A percentile compares a stretch with the other conserved stretches of the same genome.
Evolutionary conservation across 2,888 invertebrate species (phyloP).

Genomic region (Acleris holmiana): DNA sequence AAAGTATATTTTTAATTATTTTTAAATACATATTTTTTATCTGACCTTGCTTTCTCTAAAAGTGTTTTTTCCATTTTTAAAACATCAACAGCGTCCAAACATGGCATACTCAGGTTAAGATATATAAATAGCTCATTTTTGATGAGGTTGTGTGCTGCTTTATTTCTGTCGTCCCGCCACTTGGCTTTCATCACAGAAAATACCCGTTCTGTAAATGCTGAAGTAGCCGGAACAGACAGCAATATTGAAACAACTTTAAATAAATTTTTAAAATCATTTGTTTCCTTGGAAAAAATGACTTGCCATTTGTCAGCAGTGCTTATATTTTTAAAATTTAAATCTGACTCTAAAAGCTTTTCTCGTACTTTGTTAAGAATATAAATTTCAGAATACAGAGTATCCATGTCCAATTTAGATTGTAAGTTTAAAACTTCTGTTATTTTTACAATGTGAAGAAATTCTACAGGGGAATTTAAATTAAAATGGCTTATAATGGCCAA

Average conservation of each 20-base stretch:
- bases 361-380: neutral
- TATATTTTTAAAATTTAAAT: neutral
- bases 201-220: constrained; percentile 1
- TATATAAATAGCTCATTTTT: constrained; percentile 8
- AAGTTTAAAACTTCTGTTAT: neutral
- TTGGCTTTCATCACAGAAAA: too few species aligned
- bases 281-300: neutral
- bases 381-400: neutral
- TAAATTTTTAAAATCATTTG: neutral
- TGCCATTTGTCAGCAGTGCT: neutral
- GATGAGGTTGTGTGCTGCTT: neutral
- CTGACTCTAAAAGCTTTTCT: neutral
- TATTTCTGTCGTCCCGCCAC: constrained; percentile 2
- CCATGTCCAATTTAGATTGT: constrained; percentile 4
- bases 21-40: too few species aligned
- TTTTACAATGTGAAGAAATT: neutral
- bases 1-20: too few species aligned
- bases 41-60: too few species aligned
- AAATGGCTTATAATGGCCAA: neutral
- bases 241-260: constrained; percentile 3
- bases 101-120: too few species aligned
- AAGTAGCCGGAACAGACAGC: constrained; percentile 3
- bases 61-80: too few species aligned
- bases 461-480: neutral
- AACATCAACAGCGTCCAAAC: too few species aligned